Evolutionary conservation across 2,797 vertebrate genomes (phyloP), one percentile per base, ranked within the genome.

Genomic region (Heteromormyrus szaboi): DNA sequence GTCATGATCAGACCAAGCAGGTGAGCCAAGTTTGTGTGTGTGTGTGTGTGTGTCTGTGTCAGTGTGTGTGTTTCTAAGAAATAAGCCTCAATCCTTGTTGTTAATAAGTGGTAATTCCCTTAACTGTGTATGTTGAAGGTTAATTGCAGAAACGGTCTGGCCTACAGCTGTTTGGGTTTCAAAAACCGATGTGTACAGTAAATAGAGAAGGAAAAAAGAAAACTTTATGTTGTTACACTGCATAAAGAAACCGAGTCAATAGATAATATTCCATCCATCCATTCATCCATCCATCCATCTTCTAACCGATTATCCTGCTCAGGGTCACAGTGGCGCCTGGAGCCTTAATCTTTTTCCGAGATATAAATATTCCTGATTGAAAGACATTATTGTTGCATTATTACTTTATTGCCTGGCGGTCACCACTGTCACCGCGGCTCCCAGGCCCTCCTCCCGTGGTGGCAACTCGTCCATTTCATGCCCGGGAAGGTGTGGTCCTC

Each of bases 71-170:
- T 56, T 88, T 53, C n/a, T 33, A 84, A 84, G 86, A 81, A 2
- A n/a, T 22, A 76, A 19, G 19, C 90, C 89, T 89, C 68, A 90
- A 90, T 90, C 90, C 91, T 92, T 90, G 91, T 53, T 94, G 92
- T 92, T 93, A 94, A 94, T 95, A 94, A 94, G 93, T 91, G 91
- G 91, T 93, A 90, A 91, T 94, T 94, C 90, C 50, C 91, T 92
- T 94, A 93, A 93, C 92, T 92, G 91, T 93, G 93, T 93, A 93
- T 90, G 91, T 91, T 93, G 83, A 92, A 92, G 93, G 94, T 95
- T 95, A 95, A 95, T 94, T 94, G 93, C 87, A n/a, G 90, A 90
- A 93, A 90, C 89, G 90, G 86, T 3, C 9, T 88, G 88, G 92
- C 93, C 92, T 85, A 87, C 89, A 92, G 93, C 92, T 91, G 91